phyloP scores from a whole-genome alignment of 2,888 invertebrate species.

The Hyposoter didymator region DNA sequence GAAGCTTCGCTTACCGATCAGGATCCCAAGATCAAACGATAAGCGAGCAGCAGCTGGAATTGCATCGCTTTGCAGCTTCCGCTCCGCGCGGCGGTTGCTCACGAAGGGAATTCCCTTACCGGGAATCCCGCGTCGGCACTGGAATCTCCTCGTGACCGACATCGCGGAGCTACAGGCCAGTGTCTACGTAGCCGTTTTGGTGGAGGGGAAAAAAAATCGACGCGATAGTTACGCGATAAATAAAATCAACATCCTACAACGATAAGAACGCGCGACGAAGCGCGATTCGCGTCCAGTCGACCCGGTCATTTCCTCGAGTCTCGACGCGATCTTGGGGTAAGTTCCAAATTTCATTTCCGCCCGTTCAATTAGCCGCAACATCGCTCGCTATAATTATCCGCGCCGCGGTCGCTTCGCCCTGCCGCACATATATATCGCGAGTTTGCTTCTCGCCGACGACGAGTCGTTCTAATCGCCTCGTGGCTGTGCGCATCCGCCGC shows the following conservation, averaged over 20 bases:
- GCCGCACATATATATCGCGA: background rate
- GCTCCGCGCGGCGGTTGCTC: background rate
- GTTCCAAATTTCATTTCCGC: constrained; percentile 18
- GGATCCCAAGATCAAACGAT: background rate
- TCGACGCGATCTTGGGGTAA: constrained; percentile 48
- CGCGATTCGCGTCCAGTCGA: constrained; percentile 29
- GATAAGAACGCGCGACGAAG: constrained; percentile 47
- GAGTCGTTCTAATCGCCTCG: background rate
- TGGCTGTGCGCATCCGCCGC: background rate
- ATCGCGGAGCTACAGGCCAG: constrained; percentile 24
- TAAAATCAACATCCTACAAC: constrained; percentile 54
- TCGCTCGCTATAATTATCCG: no score
- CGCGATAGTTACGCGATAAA: constrained; percentile 54
- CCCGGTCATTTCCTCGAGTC: constrained; percentile 2
- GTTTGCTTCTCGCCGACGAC: constrained; percentile 11
- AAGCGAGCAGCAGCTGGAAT: no score
- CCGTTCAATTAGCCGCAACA: background rate
- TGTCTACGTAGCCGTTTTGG: constrained; percentile 37
- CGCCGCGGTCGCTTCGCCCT: background rate
- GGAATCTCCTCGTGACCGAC: background rate
- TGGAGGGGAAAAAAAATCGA: constrained; percentile 43
- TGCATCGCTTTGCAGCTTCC: no score
- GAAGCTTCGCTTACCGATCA: background rate
- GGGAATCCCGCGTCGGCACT: constrained; percentile 15
- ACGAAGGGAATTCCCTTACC: background rate